Evolutionary conservation across 1,140 invertebrate genomes (phyloP).

Genomic region (Grapholita molesta): DNA sequence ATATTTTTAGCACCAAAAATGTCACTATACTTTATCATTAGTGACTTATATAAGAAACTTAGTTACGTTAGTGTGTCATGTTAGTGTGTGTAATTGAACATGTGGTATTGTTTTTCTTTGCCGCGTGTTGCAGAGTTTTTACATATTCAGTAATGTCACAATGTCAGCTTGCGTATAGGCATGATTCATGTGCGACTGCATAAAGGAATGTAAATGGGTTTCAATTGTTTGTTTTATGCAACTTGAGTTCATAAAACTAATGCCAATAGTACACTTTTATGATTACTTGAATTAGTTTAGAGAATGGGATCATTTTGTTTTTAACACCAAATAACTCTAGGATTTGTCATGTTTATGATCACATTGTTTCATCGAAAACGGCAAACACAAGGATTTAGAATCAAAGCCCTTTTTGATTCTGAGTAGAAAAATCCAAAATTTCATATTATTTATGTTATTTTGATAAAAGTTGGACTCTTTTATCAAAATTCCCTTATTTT

Average conservation of each 20-base stretch:
- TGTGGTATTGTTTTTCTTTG: not conserved
- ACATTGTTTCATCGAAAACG: no score
- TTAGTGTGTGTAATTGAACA: not conserved
- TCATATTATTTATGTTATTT: no score
- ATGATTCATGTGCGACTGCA: slow-evolving; percentile 5
- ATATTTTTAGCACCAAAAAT: not conserved
- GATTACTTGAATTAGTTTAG: not conserved
- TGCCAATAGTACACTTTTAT: not conserved
- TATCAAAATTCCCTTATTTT: no score
- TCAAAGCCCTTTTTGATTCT: no score
- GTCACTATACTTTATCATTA: not conserved
- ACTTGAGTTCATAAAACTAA: not conserved
- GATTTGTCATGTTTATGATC: no score
- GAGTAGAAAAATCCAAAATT: no score
- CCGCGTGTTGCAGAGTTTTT: slow-evolving; percentile 17
- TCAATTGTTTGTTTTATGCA: slow-evolving; percentile 5
- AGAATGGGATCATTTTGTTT: not conserved
- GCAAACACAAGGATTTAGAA: no score
- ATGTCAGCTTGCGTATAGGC: slow-evolving; percentile 1
- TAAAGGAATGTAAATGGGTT: slow-evolving; percentile 16
- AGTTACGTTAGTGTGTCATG: not conserved
- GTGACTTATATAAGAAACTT: not conserved
- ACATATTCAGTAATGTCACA: slow-evolving; percentile 38
- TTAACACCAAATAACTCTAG: no score
- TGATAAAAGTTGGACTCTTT: no score